Base-by-base conservation (phyloP, 2,888 invertebrate species). In the Beris chalybata region DNA sequence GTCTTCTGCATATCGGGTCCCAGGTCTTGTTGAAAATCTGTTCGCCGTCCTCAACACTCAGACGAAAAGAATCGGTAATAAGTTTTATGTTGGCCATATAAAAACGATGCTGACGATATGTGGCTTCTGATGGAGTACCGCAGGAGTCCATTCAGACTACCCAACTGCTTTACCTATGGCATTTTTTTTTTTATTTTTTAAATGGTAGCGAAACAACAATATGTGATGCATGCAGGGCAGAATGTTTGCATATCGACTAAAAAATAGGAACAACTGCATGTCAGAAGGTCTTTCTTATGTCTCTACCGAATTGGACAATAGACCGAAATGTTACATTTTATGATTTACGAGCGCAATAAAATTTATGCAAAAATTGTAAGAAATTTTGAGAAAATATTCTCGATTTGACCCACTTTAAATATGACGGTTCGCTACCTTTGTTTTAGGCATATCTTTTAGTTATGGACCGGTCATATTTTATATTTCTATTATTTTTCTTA, bases 381-480 rank as follows among this genome's bases (percentile, higher is more conserved):
- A 61, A 52, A 61, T 61, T 59, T 50, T 22, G 22, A 22, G 52
- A 61, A 61, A 52, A 61, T 50, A 61, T 52, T 52, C 38, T 61
- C 50, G 38, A 9, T 50, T 61, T 61, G 61, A 61, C 61, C 61
- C 52, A 61, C 52, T 61, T 61, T 50, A 61, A 61, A 48, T 47
- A n/a, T 22, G 22, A 59, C 29, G 12, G 13, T 30, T 13, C 44
- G 38, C 43, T 61, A 61, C 52, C 61, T 61, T 61, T 61, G 61
- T 61, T 61, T 43, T 22, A 13, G 50, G 30, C 50, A 61, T 50
- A 52, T 52, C 32, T 50, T 50, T 61, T 50, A 50, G 50, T 52
- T 52, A 61, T 52, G 52, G 52, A 31, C 48, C 47, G 48, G 9
- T 50, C 47, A 61, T 61, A 61, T 31, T 61, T 61, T 50, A 61